These are phyloP conservation scores for Dolichopus griseipennis DNA, from an alignment of 2,888 invertebrate genomes.

Conservation along the genomic window DNA sequence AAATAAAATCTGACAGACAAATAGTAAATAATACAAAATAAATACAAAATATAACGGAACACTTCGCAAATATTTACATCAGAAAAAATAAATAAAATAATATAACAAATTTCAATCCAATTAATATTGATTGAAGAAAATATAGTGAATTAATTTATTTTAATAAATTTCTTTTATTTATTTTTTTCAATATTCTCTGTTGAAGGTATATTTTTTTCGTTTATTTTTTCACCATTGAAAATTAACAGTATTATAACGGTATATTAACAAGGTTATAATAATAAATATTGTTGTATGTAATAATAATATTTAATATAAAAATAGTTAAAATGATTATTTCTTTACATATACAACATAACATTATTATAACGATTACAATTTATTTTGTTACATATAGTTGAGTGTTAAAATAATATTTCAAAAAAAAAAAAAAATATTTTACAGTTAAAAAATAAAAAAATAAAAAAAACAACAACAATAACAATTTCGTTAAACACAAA, in stretches of 20 bases:
- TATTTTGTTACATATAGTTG: too few relatives aligned
- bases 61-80: neutral
- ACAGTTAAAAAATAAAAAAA: too few relatives aligned
- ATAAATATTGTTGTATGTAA: neutral
- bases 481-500: too few relatives aligned
- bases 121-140: conserved; percentile 2
- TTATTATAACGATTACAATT: too few relatives aligned
- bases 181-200: neutral
- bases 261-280: neutral
- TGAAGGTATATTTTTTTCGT: neutral
- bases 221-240: too few relatives aligned
- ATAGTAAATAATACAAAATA: neutral
- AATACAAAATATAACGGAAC: too few relatives aligned
- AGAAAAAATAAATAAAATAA: neutral
- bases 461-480: too few relatives aligned
- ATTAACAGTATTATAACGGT: neutral
- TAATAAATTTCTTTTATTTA: conserved; percentile 1
- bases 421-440: too few relatives aligned
- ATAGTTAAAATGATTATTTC: too few relatives aligned
- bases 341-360: too few relatives aligned
- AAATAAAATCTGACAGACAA: neutral
- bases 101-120: neutral
- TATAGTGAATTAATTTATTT: neutral
- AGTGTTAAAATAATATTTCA: too few relatives aligned
- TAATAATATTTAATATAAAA: too few relatives aligned